Percentiles rank a stretch among this genome's conserved stretches.
Evolutionary conservation across 2,113 vertebrate species (phyloP).

Genomic region (Serinus canaria): DNA sequence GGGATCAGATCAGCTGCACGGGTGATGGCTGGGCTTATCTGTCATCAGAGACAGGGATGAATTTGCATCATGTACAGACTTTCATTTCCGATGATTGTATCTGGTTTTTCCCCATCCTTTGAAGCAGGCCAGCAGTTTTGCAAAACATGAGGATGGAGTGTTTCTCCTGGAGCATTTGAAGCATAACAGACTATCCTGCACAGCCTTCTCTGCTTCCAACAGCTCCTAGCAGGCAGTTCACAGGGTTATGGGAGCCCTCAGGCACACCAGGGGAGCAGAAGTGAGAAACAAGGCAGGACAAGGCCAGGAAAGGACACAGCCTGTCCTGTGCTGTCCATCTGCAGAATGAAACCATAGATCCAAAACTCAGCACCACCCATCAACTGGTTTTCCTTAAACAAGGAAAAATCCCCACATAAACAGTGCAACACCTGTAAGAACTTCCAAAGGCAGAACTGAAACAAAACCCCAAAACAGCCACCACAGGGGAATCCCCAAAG

Average conservation of each 20-base stretch:
- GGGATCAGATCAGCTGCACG: background rate
- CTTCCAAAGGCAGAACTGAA: background rate
- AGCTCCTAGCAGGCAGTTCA: background rate
- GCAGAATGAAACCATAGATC: background rate
- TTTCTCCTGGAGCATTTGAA: background rate
- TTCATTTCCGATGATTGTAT: background rate
- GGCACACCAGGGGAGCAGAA: background rate
- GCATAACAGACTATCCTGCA: background rate
- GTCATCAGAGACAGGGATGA: background rate
- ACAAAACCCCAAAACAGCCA: background rate
- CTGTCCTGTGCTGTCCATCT: background rate
- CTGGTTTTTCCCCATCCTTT: background rate
- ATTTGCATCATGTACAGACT: background rate
- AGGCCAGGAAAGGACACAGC: background rate
- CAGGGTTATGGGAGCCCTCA: background rate
- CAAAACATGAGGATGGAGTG: background rate
- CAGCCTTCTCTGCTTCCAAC: background rate
- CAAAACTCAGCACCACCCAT: background rate
- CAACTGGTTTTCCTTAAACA: background rate
- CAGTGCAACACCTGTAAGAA: background rate
- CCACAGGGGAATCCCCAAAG: background rate
- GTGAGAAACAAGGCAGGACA: background rate
- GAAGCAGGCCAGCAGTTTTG: background rate
- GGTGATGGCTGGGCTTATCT: background rate
- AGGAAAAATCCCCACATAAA: background rate